Base-by-base conservation (phyloP, 2,113 vertebrate species). In the Tylochromis polylepis region DNA sequence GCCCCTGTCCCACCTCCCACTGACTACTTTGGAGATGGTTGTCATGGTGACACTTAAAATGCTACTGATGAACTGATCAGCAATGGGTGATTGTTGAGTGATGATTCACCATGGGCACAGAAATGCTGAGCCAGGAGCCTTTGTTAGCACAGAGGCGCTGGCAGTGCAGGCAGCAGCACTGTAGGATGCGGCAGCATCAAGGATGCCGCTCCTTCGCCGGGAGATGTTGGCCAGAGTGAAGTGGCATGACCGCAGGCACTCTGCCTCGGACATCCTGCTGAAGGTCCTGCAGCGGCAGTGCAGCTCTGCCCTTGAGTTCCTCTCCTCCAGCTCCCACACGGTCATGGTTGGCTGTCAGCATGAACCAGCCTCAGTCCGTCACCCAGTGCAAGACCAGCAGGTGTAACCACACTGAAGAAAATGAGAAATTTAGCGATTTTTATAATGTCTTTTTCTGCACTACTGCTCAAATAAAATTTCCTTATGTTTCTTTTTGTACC, bases 41-140 rank as follows among this genome's bases (percentile, higher is more conserved):
- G 75, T 96, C 95, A 98, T 97, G 96, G 97, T 91, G 96, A 99
- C 96, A 36, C 92, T 91, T 95, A 93, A 96, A 96, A 96, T 96
- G 95, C 91, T 95, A 94, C 86, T 72, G 94, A 94, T 88, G 89
- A 86, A 95, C 94, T 84, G 93, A 95, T 86, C 92, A 95, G 95
- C 79, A 87, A n/a, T 3, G 65, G 91, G 82, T 29, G 62, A 92
- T 92, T 92, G 82, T 89, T 53, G 70, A 59, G 56, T 9, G 82
- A 87, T 95, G 93, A 94, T 91, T 95, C 89, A 92, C 70, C 18
- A n/a, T 11, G 65, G 49, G 72, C 86, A 20, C 78, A 56, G 88
- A 86, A 86, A 70, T 12, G 78, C 6, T 70, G 65, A 72, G 62
- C 85, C 84, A 58, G 41, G 36, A 46, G 81, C 62, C 79, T 85